A percentile compares a stretch with the other conserved stretches of the same genome.
Conservation (phyloP, 2,113 vertebrate species). For the Aviceda subcristata region DNA sequence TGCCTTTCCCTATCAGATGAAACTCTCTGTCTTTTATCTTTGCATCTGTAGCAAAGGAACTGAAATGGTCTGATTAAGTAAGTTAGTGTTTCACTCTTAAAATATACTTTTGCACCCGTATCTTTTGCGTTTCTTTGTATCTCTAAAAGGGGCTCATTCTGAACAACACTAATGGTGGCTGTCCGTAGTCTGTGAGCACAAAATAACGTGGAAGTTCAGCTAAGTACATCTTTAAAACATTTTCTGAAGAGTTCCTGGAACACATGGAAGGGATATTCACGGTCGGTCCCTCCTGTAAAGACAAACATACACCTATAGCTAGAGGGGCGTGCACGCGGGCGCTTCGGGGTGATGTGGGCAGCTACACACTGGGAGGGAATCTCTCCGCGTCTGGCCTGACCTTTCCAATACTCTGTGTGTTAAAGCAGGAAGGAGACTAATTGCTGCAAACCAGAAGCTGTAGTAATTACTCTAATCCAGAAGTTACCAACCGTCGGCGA, state of each 20-base stretch:
- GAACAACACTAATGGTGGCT: not conserved
- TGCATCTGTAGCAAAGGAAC: not conserved
- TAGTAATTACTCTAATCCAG: constrained; percentile 50
- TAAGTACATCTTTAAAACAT: not conserved
- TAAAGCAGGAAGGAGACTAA: constrained; percentile 49
- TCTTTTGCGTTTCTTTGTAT: not conserved
- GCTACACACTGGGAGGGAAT: not conserved
- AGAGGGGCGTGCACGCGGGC: not conserved
- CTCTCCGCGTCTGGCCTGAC: not conserved
- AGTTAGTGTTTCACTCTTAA: not conserved
- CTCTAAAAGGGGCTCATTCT: not conserved
- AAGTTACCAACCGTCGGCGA: constrained; percentile 43
- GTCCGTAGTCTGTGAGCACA: not conserved
- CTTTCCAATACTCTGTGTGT: not conserved
- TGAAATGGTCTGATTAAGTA: not conserved
- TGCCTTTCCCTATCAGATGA: not conserved
- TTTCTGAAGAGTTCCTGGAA: not conserved
- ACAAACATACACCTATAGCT: not conserved
- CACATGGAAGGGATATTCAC: not conserved
- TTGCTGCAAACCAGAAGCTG: constrained; percentile 34
- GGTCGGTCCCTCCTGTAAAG: not conserved
- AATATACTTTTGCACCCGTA: not conserved
- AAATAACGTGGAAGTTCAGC: not conserved
- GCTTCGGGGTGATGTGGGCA: not conserved
- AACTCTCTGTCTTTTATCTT: not conserved